These are phyloP conservation scores for Lampris megalopsis DNA, from an alignment of 2,113 vertebrate species.

Conservation along the genomic window DNA sequence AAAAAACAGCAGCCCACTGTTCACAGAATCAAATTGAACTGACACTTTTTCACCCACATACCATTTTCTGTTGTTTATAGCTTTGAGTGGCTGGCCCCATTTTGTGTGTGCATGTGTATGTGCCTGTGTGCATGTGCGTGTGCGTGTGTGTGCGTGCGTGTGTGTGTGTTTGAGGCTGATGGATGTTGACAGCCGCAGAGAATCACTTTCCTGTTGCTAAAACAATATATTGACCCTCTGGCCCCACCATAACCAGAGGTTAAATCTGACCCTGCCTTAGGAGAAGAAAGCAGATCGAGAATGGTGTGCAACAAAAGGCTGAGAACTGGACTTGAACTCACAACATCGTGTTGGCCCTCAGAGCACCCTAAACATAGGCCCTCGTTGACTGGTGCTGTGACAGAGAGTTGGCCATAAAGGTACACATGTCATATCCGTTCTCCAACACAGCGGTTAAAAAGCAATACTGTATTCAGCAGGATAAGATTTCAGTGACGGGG, in stretches of 20 bases:
- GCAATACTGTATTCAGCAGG: too few species aligned
- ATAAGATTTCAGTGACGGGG: too few species aligned
- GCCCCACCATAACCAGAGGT: slow-evolving; percentile 90
- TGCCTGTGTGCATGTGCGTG: slow-evolving; percentile 44
- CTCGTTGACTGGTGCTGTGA: slow-evolving; percentile 4
- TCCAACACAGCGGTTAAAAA: too few species aligned
- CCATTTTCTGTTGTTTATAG: slow-evolving; percentile 79
- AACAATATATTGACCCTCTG: slow-evolving; percentile 88
- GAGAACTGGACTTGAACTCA: slow-evolving; percentile 72
- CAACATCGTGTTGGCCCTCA: slow-evolving; percentile 53
- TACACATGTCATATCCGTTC: too few species aligned
- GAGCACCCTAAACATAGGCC: slow-evolving; percentile 37
- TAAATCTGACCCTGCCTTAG: slow-evolving; percentile 82
- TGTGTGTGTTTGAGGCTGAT: slow-evolving; percentile 77
- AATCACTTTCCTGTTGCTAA: slow-evolving; percentile 87
- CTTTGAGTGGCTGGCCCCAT: slow-evolving; percentile 70
- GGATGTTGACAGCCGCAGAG: slow-evolving; percentile 88
- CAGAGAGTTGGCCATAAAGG: too few species aligned
- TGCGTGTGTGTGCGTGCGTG: slow-evolving; percentile 8
- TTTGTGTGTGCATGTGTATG: slow-evolving; percentile 41
- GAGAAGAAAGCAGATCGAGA: slow-evolving; percentile 79
- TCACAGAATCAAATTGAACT: slow-evolving; percentile 76
- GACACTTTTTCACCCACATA: slow-evolving; percentile 75
- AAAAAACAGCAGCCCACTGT: slow-evolving; percentile 66
- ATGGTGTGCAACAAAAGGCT: slow-evolving; percentile 85